A percentile compares a stretch with the other conserved stretches of the same genome.
phyloP scores from a whole-genome alignment of 2,888 invertebrate species.

The Plebejus anna region DNA sequence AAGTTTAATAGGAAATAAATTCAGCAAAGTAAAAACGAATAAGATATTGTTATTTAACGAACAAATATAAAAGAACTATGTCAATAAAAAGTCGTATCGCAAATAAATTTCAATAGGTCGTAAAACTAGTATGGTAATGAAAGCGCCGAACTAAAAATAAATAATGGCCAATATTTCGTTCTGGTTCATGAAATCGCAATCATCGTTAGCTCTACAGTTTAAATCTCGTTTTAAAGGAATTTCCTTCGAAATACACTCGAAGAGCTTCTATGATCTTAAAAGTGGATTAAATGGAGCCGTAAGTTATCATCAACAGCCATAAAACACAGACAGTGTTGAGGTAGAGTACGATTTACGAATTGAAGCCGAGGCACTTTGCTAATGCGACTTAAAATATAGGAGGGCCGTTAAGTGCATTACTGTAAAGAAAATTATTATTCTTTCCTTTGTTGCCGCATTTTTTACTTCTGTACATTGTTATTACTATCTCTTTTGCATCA shows the following conservation, averaged over 20 bases:
- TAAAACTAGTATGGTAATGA: conserved; percentile 31
- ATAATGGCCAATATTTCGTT: conserved; percentile 34
- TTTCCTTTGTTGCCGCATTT: conserved; percentile 28
- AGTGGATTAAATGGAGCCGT: conserved; percentile 45
- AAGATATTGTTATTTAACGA: not conserved
- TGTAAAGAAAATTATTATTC: conserved; percentile 37
- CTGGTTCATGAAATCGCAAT: conserved; percentile 34
- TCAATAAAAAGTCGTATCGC: conserved; percentile 27
- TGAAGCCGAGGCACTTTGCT: conserved; percentile 38
- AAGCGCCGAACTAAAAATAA: conserved; percentile 35
- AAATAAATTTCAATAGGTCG: conserved; percentile 32
- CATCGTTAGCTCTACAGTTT: conserved; percentile 34
- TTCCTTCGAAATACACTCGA: conserved; percentile 36
- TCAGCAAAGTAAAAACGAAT: not conserved
- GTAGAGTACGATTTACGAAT: conserved; percentile 44
- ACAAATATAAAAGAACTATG: conserved; percentile 20
- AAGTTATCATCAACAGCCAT: conserved; percentile 45
- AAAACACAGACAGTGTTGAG: conserved; percentile 45
- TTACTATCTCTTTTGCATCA: conserved; percentile 6
- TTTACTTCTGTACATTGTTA: conserved; percentile 19
- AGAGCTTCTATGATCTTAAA: conserved; percentile 41
- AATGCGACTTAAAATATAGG: conserved; percentile 39
- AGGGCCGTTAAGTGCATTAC: conserved; percentile 38
- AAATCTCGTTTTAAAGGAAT: conserved; percentile 36
- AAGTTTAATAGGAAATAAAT: not conserved